These are phyloP conservation scores for Athetis lepigone DNA, from an alignment of 2,888 invertebrate genomes.

Conservation along the genomic window DNA sequence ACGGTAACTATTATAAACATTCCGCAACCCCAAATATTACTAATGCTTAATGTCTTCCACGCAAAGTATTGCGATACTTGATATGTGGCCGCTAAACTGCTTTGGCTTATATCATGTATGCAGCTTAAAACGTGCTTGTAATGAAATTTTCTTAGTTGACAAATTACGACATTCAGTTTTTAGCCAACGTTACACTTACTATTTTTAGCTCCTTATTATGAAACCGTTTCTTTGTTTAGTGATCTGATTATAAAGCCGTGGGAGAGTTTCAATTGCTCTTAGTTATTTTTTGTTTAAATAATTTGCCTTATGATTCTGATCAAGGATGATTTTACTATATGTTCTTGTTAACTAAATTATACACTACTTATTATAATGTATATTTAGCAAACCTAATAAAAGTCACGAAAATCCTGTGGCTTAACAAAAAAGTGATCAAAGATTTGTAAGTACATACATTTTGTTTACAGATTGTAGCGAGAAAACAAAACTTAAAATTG, in stretches of 20 bases:
- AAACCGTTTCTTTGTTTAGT: constrained; percentile 18
- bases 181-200: constrained; percentile 10
- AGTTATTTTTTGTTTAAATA: neutral
- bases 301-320: neutral
- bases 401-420: constrained; percentile 12
- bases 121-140: neutral
- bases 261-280: neutral
- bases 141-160: constrained; percentile 6
- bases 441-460: no score
- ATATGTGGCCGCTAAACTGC: neutral
- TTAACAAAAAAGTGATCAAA: no score
- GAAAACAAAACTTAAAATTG: no score
- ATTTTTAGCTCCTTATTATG: constrained; percentile 26
- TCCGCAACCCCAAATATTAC: no score
- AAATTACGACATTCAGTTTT: constrained; percentile 3
- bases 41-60: no score
- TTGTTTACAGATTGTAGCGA: no score
- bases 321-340: no score
- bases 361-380: no score
- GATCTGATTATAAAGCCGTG: neutral
- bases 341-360: no score
- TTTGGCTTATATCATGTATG: neutral
- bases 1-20: no score
- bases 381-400: no score
- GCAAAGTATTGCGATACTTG: neutral